Evolutionary conservation across 2,888 invertebrate species (phyloP).

Genomic region (Nemurella pictetii): DNA sequence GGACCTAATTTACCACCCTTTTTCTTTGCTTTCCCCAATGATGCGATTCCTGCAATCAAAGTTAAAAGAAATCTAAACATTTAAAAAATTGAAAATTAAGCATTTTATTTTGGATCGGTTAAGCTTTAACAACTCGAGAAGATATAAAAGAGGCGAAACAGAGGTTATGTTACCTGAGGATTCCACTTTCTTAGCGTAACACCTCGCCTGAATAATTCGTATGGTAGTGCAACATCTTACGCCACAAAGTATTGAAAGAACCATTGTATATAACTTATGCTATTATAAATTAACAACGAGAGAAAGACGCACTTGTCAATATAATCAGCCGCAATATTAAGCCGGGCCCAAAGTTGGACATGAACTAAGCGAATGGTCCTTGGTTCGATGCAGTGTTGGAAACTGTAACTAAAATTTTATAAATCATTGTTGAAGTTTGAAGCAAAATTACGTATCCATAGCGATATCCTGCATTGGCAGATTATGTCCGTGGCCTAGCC

Average conservation of each 20-base stretch:
- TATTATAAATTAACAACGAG: background rate
- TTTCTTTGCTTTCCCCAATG: conserved; percentile 55
- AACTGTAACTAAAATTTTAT: background rate
- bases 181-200: background rate
- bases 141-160: no score
- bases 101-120: no score
- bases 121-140: no score
- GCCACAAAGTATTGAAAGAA: background rate
- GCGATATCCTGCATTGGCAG: background rate
- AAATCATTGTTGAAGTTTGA: background rate
- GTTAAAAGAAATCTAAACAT: no score
- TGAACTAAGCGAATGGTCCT: background rate
- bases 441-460: background rate
- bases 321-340: no score
- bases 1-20: conserved; percentile 64
- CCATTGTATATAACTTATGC: background rate
- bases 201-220: background rate
- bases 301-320: background rate
- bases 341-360: background rate
- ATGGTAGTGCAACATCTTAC: background rate
- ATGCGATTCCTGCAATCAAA: conserved; percentile 42
- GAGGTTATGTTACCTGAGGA: background rate
- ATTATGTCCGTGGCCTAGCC: background rate
- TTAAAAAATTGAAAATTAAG: no score
- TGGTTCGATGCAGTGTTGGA: background rate